A percentile compares a stretch with the other conserved stretches of the same genome.
phyloP scores from a whole-genome alignment of 2,113 vertebrate species.

The Thymallus thymallus region DNA sequence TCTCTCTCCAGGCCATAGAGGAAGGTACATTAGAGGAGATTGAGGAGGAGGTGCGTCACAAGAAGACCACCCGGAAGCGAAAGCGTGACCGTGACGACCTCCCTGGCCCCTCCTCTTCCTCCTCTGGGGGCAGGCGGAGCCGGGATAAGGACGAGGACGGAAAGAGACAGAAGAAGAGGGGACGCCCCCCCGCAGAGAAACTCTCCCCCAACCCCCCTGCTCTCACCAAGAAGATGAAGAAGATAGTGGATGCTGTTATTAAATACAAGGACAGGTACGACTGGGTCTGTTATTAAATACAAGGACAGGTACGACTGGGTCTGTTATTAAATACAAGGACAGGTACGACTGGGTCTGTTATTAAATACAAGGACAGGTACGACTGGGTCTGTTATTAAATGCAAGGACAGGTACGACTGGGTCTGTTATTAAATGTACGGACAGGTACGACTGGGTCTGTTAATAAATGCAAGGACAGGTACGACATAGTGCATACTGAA shows the following conservation, averaged over 20 bases:
- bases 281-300: constrained; percentile 93
- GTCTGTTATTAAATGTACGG: constrained; percentile 95
- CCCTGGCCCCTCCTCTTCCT: constrained; percentile 71
- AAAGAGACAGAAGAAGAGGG: constrained; percentile 88
- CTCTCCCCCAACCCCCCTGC: constrained; percentile 88
- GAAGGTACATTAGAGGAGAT: constrained; percentile 94
- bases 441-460: no score
- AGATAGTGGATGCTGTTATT: constrained; percentile 90
- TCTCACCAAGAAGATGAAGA: constrained; percentile 95
- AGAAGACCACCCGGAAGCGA: constrained; percentile 91
- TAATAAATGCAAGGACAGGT: constrained; percentile 97
- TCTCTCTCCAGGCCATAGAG: constrained; percentile 84
- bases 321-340: constrained; percentile 96
- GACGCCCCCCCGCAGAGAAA: constrained; percentile 88
- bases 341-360: no score
- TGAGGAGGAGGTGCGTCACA: constrained; percentile 93
- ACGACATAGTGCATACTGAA: neutral
- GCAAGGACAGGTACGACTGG: constrained; percentile 98
- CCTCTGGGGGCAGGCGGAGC: constrained; percentile 77
- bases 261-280: constrained; percentile 98
- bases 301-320: no score
- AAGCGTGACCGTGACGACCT: constrained; percentile 87
- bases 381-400: constrained; percentile 94
- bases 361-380: constrained; percentile 98
- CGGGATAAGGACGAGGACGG: constrained; percentile 89